phyloP scores from a whole-genome alignment of 2,797 vertebrate genomes.

The Leucoraja ocellata region DNA sequence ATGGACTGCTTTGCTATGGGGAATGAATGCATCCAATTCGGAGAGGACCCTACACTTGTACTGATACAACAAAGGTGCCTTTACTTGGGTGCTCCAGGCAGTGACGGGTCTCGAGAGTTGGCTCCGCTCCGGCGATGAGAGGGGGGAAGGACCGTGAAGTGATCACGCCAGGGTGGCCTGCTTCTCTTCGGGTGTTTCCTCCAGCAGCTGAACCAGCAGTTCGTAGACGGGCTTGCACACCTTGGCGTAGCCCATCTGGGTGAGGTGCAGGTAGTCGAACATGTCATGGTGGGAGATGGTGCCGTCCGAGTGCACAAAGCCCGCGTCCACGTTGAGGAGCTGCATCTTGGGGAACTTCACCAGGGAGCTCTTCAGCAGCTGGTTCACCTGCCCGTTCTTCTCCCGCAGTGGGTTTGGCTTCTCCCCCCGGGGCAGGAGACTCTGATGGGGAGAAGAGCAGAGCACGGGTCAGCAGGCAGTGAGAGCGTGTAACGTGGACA shows the following conservation, averaged over 20 bases:
- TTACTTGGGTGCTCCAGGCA: background rate
- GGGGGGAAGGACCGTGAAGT: background rate
- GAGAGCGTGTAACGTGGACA: no score
- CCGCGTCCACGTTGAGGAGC: slow-evolving; percentile 73
- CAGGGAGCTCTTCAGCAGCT: slow-evolving; percentile 70
- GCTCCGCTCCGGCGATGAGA: background rate
- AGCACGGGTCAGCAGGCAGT: background rate
- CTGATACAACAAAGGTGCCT: background rate
- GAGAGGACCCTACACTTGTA: background rate
- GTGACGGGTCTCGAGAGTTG: background rate
- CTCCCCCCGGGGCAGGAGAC: slow-evolving; percentile 87
- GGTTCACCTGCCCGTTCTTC: slow-evolving; percentile 82
- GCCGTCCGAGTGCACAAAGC: slow-evolving; percentile 86
- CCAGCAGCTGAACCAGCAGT: slow-evolving; percentile 92
- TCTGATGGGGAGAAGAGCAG: slow-evolving; percentile 54
- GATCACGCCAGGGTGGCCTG: slow-evolving; percentile 59
- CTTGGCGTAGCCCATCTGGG: slow-evolving; percentile 72
- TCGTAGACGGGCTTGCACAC: slow-evolving; percentile 85
- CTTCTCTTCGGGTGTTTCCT: slow-evolving; percentile 88
- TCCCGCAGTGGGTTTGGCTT: slow-evolving; percentile 84
- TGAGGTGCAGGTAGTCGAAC: slow-evolving; percentile 97
- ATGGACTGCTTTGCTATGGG: background rate
- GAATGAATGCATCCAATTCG: background rate
- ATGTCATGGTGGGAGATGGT: slow-evolving; percentile 84
- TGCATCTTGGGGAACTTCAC: slow-evolving; percentile 73